phyloP scores from a whole-genome alignment of 2,797 vertebrate genomes.

The Eospalax fontanierii region DNA sequence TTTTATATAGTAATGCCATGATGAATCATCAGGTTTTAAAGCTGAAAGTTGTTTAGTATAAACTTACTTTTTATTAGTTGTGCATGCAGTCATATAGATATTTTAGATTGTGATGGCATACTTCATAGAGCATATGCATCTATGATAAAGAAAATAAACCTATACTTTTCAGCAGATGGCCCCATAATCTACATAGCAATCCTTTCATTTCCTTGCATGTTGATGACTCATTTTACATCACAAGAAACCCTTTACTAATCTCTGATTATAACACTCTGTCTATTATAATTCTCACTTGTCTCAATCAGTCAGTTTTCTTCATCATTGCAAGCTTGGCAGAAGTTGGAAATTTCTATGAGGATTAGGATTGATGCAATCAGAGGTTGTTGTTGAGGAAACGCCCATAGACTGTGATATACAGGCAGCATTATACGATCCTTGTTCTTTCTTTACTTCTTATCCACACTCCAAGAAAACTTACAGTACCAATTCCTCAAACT shows the following conservation, averaged over 20 bases:
- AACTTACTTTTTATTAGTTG: slow-evolving; percentile 6
- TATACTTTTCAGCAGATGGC: slow-evolving; percentile 81
- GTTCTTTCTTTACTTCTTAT: neutral
- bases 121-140: slow-evolving; percentile 58
- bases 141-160: slow-evolving; percentile 74
- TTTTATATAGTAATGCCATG: neutral
- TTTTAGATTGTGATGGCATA: slow-evolving; percentile 40
- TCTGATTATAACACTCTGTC: slow-evolving; percentile 77
- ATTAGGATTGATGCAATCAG: slow-evolving; percentile 75
- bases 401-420: neutral
- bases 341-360: slow-evolving; percentile 68
- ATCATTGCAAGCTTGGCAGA: slow-evolving; percentile 71
- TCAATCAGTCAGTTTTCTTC: slow-evolving; percentile 83
- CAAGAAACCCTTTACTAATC: slow-evolving; percentile 74
- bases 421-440: neutral
- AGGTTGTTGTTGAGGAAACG: slow-evolving; percentile 51
- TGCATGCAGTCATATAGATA: neutral
- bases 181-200: slow-evolving; percentile 80
- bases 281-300: slow-evolving; percentile 78
- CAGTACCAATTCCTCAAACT: neutral
- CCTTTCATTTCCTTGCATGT: slow-evolving; percentile 74
- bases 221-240: slow-evolving; percentile 78
- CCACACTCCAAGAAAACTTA: slow-evolving; percentile 1
- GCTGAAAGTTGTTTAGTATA: neutral
- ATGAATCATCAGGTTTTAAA: neutral